Base-by-base conservation (phyloP, 2,888 invertebrate species). In the Altica lythri region DNA sequence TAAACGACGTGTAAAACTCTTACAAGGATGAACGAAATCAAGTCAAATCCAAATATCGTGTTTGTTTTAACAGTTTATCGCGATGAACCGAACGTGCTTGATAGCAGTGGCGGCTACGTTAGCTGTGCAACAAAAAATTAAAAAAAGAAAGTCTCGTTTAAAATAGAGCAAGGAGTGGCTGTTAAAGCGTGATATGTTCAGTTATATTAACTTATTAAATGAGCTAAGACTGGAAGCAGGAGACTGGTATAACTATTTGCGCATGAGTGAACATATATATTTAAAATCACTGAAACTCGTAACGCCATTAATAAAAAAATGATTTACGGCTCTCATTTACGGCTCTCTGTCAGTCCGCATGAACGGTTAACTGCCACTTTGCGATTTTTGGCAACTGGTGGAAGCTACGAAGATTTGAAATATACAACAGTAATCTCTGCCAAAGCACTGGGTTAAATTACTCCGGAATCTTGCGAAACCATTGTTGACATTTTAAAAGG, bases 391-490 rank as follows among this genome's bases (percentile, higher is more conserved):
- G 62, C 64, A 5, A 65, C 62, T 43, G 66, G 67, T 32, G 58
- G 63, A 45, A 63, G 50, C 30, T 68, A 60, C 43, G 63, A 70
- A 62, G 55, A 62, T 46, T 35, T 65, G 10, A 60, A 63, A 50
- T 63, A 51, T 52, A 34, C 57, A 30, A 45, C 55, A 13, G 37
- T 52, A 35, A 63, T 63, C 19, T 65, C 58, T 25, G 40, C 59
- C n/a, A 62, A 62, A 51, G 57, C 62, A 13, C 45, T 62, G 13
- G 53, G 62, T 13, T 16, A 38, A 18, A 61, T 63, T 16, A 59
- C 63, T 37, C 63, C 62, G 8, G 64, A 65, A 57, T 62, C 58
- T 9, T 64, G 62, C 45, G 29, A 53, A n/a, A 57, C 58, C 8
- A 56, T 65, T n/a, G n/a, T n/a, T n/a, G n/a, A n/a, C n/a, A n/a